phyloP scores from a whole-genome alignment of 2,888 invertebrate species.

The Craniophora ligustri region DNA sequence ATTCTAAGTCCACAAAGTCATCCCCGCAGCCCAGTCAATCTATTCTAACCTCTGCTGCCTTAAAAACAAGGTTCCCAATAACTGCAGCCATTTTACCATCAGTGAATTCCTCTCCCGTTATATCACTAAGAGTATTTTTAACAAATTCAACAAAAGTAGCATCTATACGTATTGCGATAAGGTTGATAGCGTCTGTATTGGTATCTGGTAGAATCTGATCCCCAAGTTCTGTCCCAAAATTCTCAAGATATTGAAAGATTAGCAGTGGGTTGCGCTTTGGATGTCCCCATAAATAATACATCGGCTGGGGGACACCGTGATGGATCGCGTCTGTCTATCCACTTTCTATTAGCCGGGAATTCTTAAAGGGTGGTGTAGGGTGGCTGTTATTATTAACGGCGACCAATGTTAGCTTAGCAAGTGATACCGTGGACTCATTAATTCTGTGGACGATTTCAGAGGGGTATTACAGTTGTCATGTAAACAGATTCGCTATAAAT shows the following conservation, averaged over 20 bases:
- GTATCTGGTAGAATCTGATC: constrained; percentile 60
- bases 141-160: constrained; percentile 57
- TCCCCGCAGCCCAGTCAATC: constrained; percentile 33
- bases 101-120: constrained; percentile 67
- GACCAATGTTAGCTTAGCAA: constrained; percentile 83
- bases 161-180: constrained; percentile 61
- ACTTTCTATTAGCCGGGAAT: constrained; percentile 87
- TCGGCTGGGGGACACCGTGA: constrained; percentile 81
- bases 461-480: constrained; percentile 71
- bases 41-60: constrained; percentile 56
- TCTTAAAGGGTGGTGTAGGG: constrained; percentile 86
- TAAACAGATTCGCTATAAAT: constrained; percentile 70
- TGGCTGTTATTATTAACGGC: constrained; percentile 80
- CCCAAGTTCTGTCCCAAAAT: constrained; percentile 80
- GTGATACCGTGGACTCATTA: constrained; percentile 76
- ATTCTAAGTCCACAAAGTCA: constrained; percentile 72
- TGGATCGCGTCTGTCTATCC: constrained; percentile 85
- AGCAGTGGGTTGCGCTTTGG: constrained; percentile 80
- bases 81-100: constrained; percentile 59
- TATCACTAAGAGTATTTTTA: constrained; percentile 56
- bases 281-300: constrained; percentile 88
- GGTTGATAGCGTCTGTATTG: constrained; percentile 46
- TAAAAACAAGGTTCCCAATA: constrained; percentile 52
- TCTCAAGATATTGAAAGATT: constrained; percentile 88
- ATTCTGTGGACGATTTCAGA: constrained; percentile 66